Evolutionary conservation across 2,888 invertebrate genomes (phyloP).

Genomic region (Ichneumon xanthorius): DNA sequence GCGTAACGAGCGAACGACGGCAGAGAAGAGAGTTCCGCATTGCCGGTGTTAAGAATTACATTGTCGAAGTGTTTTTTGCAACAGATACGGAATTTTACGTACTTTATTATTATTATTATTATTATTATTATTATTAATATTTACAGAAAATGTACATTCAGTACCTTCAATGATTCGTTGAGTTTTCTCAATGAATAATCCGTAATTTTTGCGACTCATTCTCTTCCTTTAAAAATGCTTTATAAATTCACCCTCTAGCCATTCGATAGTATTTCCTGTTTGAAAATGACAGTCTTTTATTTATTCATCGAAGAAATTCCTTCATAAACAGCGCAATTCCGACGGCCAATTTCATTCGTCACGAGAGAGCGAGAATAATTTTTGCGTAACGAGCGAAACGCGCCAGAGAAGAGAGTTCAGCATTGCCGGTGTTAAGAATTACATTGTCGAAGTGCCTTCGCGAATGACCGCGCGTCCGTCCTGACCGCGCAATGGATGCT

Average conservation of each 20-base stretch:
- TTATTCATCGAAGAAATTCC: no score
- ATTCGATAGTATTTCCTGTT: no score
- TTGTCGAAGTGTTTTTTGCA: not conserved
- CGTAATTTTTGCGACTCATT: no score
- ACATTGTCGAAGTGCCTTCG: not conserved
- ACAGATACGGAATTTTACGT: no score
- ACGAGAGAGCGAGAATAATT: not conserved
- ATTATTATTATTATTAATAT: no score
- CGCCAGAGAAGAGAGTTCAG: not conserved
- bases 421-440: not conserved
- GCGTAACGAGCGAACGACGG: not conserved
- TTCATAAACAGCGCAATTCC: conserved; percentile 39
- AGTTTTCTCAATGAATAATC: no score
- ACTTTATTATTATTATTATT: no score
- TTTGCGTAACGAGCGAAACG: not conserved
- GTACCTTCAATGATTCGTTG: no score
- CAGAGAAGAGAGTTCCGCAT: not conserved
- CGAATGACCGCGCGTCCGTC: not conserved
- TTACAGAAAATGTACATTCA: no score
- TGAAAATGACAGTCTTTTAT: no score
- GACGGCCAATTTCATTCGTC: conserved; percentile 27
- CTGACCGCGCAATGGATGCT: not conserved
- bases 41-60: not conserved
- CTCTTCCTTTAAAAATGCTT: no score
- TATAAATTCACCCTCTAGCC: no score